Conservation (phyloP, 1,140 invertebrate genomes). For the Drosophila sturtevanti region DNA sequence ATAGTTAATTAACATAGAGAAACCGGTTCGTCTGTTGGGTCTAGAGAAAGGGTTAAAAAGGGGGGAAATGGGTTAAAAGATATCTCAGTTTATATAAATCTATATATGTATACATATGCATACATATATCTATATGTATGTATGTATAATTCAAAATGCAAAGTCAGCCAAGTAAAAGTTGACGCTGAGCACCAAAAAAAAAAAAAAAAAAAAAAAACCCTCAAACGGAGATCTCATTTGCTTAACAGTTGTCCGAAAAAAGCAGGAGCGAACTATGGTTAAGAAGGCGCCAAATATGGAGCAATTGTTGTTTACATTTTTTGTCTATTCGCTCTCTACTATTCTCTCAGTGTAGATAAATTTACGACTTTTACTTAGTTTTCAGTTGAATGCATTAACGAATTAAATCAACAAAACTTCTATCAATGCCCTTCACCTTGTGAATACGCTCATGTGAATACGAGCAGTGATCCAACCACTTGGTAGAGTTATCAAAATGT, state of each 20-base stretch:
- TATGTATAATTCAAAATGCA: constrained; percentile 5
- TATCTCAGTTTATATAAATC: constrained; percentile 24
- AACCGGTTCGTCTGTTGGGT: constrained; percentile 38
- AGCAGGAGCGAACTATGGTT: neutral
- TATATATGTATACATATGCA: neutral
- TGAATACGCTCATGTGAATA: neutral
- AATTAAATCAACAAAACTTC: too few species aligned
- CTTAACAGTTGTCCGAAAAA: neutral
- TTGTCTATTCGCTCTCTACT: too few species aligned
- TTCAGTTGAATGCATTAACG: too few species aligned
- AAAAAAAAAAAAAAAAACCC: neutral
- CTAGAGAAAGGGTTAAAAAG: constrained; percentile 1
- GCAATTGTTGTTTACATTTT: too few species aligned
- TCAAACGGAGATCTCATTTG: neutral
- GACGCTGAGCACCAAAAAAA: neutral
- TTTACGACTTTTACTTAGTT: too few species aligned
- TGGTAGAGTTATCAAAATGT: neutral
- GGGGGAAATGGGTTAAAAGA: constrained; percentile 36
- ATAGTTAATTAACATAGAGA: constrained; percentile 43
- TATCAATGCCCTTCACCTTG: too few species aligned
- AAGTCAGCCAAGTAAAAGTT: constrained; percentile 35
- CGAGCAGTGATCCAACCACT: neutral
- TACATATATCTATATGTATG: too few species aligned
- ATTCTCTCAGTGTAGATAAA: too few species aligned
- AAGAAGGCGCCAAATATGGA: too few species aligned